A percentile compares a stretch with the other conserved stretches of the same genome.
phyloP scores from a whole-genome alignment of 2,797 vertebrate genomes.

The Dendrocincla fuliginosa region DNA sequence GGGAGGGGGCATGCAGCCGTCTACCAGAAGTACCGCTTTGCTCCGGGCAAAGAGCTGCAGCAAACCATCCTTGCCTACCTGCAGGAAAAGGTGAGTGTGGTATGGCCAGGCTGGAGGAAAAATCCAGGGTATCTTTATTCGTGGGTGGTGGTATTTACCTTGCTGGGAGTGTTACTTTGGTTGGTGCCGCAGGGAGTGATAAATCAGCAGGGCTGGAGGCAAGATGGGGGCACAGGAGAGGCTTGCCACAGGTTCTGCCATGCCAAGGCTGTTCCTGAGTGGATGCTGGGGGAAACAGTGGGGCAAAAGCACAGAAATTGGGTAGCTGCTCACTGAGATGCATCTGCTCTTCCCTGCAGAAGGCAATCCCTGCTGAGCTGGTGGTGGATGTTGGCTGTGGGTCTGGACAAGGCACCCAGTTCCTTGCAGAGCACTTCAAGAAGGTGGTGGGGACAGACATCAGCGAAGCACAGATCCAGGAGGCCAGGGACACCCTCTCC shows the following conservation, averaged over 20 bases:
- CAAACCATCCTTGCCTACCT: conserved; percentile 75
- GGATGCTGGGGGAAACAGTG: neutral
- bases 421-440: conserved; percentile 77
- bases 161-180: neutral
- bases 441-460: conserved; percentile 84
- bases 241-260: neutral
- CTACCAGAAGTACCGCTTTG: conserved; percentile 82
- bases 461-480: conserved; percentile 83
- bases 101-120: neutral
- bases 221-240: neutral
- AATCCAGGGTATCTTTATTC: neutral
- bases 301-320: neutral
- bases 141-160: neutral
- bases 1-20: conserved; percentile 71
- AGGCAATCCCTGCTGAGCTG: conserved; percentile 56
- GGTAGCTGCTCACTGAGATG: accelerated
- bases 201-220: neutral
- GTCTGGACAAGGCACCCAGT: conserved; percentile 78
- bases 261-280: neutral
- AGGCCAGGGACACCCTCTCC: conserved; percentile 61
- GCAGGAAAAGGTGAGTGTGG: conserved; percentile 71
- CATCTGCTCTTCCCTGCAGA: neutral
- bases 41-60: conserved; percentile 75
- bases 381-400: conserved; percentile 84
- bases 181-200: neutral